phyloP scores from a whole-genome alignment of 2,888 invertebrate genomes.

The Tolmerus cingulatus region DNA sequence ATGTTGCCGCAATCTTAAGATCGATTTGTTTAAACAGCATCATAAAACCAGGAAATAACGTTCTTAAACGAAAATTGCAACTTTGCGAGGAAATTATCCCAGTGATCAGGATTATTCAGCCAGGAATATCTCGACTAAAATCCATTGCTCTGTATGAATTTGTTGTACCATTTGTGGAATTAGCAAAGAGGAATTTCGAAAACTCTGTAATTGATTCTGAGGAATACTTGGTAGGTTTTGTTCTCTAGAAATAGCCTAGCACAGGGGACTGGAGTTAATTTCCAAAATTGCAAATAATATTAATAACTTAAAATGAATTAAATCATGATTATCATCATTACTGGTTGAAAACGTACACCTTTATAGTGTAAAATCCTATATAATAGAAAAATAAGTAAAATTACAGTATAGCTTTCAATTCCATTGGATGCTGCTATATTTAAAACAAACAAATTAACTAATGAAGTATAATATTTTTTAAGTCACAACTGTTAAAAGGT shows the following conservation, averaged over 20 bases:
- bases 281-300: too few species aligned
- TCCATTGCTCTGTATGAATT: constrained; percentile 80
- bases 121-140: constrained; percentile 64
- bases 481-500: constrained; percentile 68
- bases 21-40: constrained; percentile 64
- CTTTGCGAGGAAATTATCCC: constrained; percentile 72
- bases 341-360: too few species aligned
- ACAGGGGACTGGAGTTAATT: too few species aligned
- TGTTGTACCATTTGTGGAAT: constrained; percentile 72
- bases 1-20: constrained; percentile 69
- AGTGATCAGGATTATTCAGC: constrained; percentile 73
- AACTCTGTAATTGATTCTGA: constrained; percentile 66
- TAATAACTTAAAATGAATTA: too few species aligned
- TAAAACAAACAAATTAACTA: background rate
- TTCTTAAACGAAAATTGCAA: constrained; percentile 71
- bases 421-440: too few species aligned
- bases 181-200: constrained; percentile 70
- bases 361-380: too few species aligned
- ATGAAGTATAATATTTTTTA: constrained; percentile 39
- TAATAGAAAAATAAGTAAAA: too few species aligned
- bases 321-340: too few species aligned
- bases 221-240: constrained; percentile 63
- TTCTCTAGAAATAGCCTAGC: too few species aligned
- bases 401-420: too few species aligned
- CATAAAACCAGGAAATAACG: constrained; percentile 65